Conservation (phyloP, 1,140 invertebrate species). For the Heliconius melpomene region DNA sequence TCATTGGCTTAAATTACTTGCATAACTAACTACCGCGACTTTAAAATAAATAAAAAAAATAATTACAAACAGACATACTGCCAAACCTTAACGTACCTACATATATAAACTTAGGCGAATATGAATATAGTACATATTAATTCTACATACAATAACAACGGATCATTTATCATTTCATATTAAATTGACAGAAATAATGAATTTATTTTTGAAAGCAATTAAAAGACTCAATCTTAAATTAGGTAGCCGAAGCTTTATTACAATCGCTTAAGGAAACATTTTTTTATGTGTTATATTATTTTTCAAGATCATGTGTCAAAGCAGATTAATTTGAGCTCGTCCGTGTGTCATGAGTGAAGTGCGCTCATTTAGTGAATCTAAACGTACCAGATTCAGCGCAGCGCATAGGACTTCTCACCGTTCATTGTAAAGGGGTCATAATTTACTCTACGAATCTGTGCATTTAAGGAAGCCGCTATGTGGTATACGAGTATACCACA, state of each 20-base stretch:
- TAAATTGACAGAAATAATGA: constrained; percentile 19
- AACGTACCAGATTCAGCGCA: no score
- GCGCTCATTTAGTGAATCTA: no score
- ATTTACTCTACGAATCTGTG: no score
- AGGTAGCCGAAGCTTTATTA: no score
- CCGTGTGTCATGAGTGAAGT: no score
- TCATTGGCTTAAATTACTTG: no score
- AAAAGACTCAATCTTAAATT: neutral
- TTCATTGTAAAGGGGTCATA: no score
- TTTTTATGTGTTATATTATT: neutral
- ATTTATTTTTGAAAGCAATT: constrained; percentile 30
- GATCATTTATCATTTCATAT: constrained; percentile 23
- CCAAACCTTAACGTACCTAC: neutral
- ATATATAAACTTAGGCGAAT: neutral
- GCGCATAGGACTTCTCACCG: no score
- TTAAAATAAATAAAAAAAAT: neutral
- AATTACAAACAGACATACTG: neutral
- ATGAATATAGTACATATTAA: neutral
- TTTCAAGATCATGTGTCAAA: neutral
- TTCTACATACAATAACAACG: neutral
- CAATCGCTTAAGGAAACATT: no score
- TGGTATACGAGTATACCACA: no score
- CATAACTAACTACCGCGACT: no score
- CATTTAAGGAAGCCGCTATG: no score
- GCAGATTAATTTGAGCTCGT: neutral